These are phyloP conservation scores for Lagopus muta DNA, from an alignment of 2,113 vertebrate species.

Conservation along the genomic window DNA sequence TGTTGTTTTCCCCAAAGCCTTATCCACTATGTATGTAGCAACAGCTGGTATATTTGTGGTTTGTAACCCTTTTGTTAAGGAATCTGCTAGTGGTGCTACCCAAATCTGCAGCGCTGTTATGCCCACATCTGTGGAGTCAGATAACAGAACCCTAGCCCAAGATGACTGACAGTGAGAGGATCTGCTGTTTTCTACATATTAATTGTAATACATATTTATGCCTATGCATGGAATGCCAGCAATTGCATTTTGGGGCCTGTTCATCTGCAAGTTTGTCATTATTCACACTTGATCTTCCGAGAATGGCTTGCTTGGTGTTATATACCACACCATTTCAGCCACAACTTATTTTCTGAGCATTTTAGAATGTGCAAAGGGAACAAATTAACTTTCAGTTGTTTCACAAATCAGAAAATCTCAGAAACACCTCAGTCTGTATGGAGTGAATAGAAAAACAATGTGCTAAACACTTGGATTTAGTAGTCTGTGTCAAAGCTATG, in stretches of 20 bases:
- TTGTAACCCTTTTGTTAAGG: background rate
- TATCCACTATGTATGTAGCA: background rate
- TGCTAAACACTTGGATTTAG: fast-evolving
- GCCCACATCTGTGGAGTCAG: too few species aligned
- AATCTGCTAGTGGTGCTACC: background rate
- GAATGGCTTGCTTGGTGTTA: background rate
- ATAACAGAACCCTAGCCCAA: background rate
- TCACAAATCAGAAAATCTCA: background rate
- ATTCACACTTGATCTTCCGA: background rate
- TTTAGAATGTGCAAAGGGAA: background rate
- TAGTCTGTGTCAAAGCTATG: background rate
- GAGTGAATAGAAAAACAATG: background rate
- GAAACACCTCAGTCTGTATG: background rate
- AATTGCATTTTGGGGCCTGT: background rate
- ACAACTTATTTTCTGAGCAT: background rate
- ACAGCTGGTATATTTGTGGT: background rate
- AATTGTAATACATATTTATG: background rate
- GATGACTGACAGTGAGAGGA: background rate
- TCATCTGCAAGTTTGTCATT: background rate
- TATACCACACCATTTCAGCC: background rate
- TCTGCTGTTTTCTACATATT: background rate
- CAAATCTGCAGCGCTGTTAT: background rate
- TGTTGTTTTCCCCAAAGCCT: background rate
- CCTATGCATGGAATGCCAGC: background rate
- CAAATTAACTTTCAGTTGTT: background rate